phyloP scores from a whole-genome alignment of 2,888 invertebrate species.

The Cryptus armator region DNA sequence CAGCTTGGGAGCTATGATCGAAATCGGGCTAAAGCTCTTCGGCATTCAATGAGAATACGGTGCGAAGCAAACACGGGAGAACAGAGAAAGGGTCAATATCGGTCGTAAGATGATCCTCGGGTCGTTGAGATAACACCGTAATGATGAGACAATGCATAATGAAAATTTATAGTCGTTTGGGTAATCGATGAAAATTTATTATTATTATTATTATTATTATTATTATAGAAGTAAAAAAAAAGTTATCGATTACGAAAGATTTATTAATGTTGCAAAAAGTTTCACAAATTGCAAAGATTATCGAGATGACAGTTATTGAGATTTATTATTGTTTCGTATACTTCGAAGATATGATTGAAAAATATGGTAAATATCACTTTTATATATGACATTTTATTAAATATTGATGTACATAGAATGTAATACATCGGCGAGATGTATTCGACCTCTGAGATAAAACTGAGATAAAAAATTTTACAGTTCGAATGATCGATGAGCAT shows the following conservation, averaged over 20 bases:
- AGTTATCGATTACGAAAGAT: no score
- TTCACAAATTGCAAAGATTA: no score
- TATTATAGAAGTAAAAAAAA: no score
- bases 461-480: background rate
- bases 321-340: no score
- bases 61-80: background rate
- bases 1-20: conserved; percentile 10
- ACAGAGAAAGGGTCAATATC: background rate
- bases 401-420: no score
- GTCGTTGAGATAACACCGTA: background rate
- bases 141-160: background rate
- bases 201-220: no score
- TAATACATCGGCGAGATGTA: background rate
- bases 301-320: no score
- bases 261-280: no score
- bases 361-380: no score
- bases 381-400: no score
- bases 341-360: no score
- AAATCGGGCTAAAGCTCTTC: background rate
- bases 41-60: conserved; percentile 6
- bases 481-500: background rate
- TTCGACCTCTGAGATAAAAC: background rate
- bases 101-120: background rate
- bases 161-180: background rate
- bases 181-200: background rate